Conservation (phyloP, 30 jellyfish, hydroid and myxozoan species). For the Morbakka virulenta region DNA sequence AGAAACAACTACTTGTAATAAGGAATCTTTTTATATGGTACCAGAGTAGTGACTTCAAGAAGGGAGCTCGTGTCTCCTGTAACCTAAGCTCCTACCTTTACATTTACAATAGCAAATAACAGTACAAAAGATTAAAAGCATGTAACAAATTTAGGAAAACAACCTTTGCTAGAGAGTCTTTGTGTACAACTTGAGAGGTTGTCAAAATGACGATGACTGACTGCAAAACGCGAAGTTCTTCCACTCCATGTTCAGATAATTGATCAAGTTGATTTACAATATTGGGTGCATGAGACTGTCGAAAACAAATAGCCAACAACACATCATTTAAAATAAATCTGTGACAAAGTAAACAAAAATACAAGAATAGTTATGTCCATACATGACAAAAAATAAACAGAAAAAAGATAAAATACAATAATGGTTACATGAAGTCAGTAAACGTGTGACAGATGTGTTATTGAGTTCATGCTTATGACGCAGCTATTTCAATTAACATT, state of each 20-base stretch:
- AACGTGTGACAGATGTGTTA: no score
- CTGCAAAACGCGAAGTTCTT: conserved; percentile 83
- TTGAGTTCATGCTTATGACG: no score
- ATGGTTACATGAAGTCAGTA: background rate
- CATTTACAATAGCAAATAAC: no score
- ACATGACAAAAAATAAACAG: no score
- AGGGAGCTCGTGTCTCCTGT: background rate
- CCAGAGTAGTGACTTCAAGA: no score
- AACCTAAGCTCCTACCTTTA: no score
- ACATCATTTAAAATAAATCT: background rate
- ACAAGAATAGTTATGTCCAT: background rate
- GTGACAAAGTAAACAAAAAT: background rate
- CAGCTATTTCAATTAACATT: no score
- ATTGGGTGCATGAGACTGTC: conserved; percentile 80
- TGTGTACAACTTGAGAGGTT: conserved; percentile 85
- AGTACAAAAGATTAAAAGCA: no score
- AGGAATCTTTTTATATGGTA: no score
- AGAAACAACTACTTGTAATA: no score
- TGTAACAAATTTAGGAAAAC: no score
- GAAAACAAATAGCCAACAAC: background rate
- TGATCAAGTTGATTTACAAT: conserved; percentile 72
- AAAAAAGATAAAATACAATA: no score
- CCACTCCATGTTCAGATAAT: conserved; percentile 78
- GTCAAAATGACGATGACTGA: conserved; percentile 78
- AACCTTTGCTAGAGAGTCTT: conserved; percentile 90